phyloP scores from a whole-genome alignment of 2,113 vertebrate species.

The Emydocephalus ijimae region DNA sequence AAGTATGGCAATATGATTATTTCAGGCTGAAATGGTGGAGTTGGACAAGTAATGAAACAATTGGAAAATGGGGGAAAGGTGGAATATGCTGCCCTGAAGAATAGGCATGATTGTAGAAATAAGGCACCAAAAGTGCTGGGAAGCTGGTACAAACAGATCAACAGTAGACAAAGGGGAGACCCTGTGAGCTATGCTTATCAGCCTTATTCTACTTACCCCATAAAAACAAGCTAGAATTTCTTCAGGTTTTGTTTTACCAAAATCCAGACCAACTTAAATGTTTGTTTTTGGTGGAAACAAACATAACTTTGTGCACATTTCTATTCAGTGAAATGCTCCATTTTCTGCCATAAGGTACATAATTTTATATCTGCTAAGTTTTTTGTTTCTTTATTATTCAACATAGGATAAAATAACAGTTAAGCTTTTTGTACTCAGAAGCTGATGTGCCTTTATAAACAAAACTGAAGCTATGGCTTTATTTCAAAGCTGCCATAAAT shows the following conservation, averaged over 20 bases:
- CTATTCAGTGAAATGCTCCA: background rate
- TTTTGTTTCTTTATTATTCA: background rate
- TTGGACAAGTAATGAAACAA: background rate
- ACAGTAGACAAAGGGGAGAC: background rate
- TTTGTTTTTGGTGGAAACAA: background rate
- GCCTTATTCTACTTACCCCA: background rate
- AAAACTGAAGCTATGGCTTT: background rate
- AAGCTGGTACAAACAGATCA: background rate
- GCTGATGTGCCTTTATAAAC: background rate
- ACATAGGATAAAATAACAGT: background rate
- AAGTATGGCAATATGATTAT: background rate
- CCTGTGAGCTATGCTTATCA: background rate
- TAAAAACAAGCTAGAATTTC: background rate
- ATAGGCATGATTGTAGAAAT: background rate
- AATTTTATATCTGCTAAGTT: background rate
- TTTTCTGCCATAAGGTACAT: background rate
- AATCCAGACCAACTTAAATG: background rate
- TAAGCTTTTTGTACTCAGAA: background rate
- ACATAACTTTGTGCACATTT: background rate
- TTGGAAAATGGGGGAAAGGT: background rate
- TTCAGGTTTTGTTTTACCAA: background rate
- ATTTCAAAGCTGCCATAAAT: background rate
- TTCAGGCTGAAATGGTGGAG: background rate
- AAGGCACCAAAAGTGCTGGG: background rate
- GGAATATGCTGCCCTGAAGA: background rate